These are phyloP conservation scores for Tragelaphus buxtoni DNA, from an alignment of 2,113 vertebrate species.

Conservation along the genomic window DNA sequence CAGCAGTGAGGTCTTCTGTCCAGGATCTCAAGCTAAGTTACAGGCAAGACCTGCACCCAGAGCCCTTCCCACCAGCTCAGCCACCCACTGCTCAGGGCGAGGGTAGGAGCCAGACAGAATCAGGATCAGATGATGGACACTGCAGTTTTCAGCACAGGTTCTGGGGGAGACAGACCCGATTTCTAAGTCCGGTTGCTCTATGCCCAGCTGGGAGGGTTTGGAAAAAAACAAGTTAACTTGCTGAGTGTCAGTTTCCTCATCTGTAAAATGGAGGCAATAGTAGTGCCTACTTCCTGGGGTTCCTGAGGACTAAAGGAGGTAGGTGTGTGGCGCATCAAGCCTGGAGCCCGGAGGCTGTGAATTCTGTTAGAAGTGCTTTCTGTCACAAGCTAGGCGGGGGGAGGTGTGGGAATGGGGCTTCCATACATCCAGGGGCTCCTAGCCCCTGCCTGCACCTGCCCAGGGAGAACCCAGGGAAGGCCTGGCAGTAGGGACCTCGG, in stretches of 20 bases:
- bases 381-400: background rate
- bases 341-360: background rate
- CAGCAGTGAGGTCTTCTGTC: background rate
- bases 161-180: background rate
- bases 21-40: background rate
- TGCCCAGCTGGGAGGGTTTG: background rate
- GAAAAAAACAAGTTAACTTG: background rate
- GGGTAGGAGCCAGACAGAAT: background rate
- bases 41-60: background rate
- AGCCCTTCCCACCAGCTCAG: background rate
- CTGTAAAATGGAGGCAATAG: background rate
- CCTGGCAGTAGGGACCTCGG: background rate
- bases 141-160: background rate
- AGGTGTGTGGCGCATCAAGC: background rate
- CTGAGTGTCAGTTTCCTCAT: background rate
- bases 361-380: background rate
- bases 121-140: background rate
- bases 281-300: background rate
- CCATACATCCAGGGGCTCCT: no score
- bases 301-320: background rate
- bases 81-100: fast-evolving
- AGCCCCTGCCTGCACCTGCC: background rate
- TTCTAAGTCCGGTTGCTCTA: background rate
- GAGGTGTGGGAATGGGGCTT: background rate
- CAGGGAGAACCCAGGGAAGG: background rate